phyloP scores from a whole-genome alignment of 92 coral and sea anemone genomes.

The Phenganax subtilis region DNA sequence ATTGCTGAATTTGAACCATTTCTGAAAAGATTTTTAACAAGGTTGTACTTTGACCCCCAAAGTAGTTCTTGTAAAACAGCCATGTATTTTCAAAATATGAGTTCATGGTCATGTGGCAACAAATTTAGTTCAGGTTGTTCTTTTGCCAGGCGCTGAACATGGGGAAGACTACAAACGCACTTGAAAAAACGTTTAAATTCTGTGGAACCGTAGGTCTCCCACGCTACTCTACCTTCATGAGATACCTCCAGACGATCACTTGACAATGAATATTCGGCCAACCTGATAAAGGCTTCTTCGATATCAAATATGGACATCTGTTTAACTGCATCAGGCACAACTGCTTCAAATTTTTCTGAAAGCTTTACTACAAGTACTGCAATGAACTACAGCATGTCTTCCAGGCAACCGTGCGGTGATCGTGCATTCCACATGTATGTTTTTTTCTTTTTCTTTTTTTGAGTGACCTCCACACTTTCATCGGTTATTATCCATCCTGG shows the following conservation, averaged over 20 bases:
- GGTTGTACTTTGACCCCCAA: background rate
- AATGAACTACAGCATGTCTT: conserved; percentile 2
- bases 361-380: conserved; percentile 7
- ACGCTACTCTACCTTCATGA: conserved; percentile 17
- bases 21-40: background rate
- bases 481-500: conserved; percentile 17
- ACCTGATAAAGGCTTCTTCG: conserved; percentile 3
- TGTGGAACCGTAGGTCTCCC: conserved; percentile 15
- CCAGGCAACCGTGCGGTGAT: conserved; percentile 24
- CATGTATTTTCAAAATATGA: background rate
- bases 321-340: conserved; percentile 6
- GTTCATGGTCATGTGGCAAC: conserved; percentile 26
- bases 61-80: conserved; percentile 1
- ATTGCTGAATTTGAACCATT: background rate
- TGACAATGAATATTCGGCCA: conserved; percentile 12
- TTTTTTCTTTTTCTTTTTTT: conserved; percentile 13
- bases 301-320: background rate
- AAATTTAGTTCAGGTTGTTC: conserved; percentile 22
- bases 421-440: conserved; percentile 22
- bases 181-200: conserved; percentile 23
- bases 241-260: background rate
- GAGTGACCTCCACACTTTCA: conserved; percentile 14
- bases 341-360: conserved; percentile 23
- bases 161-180: conserved; percentile 25
- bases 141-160: conserved; percentile 11